These are phyloP conservation scores for Cheilosia variabilis DNA, from an alignment of 2,888 invertebrate genomes.

Conservation along the genomic window DNA sequence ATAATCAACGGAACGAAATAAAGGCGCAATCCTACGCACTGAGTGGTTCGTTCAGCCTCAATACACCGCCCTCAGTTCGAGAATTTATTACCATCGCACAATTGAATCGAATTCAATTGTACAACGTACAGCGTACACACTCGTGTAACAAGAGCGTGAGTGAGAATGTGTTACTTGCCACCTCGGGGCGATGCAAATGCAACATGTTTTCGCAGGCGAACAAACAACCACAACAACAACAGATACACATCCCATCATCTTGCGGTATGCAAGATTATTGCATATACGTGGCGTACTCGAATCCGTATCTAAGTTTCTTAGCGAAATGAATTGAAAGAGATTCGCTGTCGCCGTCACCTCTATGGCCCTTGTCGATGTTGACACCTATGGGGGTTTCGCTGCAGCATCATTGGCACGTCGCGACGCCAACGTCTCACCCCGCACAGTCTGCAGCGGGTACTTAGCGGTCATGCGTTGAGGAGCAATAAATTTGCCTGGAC, in stretches of 20 bases:
- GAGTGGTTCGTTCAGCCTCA: slow-evolving; percentile 52
- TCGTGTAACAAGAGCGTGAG: slow-evolving; percentile 19
- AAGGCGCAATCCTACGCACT: slow-evolving; percentile 63
- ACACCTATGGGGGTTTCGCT: slow-evolving; percentile 57
- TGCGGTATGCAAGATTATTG: background rate
- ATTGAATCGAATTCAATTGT: slow-evolving; percentile 70
- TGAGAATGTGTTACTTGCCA: slow-evolving; percentile 23
- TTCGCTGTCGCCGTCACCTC: slow-evolving; percentile 50
- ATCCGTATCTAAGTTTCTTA: slow-evolving; percentile 44
- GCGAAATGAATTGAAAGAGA: slow-evolving; percentile 44
- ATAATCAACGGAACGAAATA: slow-evolving; percentile 48
- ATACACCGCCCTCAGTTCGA: slow-evolving; percentile 62
- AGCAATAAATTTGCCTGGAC: slow-evolving; percentile 61
- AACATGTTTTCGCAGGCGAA: slow-evolving; percentile 10
- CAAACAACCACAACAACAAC: background rate
- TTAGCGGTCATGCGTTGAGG: slow-evolving; percentile 49
- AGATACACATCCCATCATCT: slow-evolving; percentile 35
- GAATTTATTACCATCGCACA: slow-evolving; percentile 64
- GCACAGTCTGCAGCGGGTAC: slow-evolving; percentile 24
- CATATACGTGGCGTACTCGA: background rate
- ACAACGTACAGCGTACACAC: slow-evolving; percentile 10
- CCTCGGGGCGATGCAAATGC: slow-evolving; percentile 28
- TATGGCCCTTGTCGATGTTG: slow-evolving; percentile 59
- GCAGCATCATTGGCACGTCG: slow-evolving; percentile 15
- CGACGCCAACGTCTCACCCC: slow-evolving; percentile 7